Evolutionary conservation across 2,797 vertebrate species (phyloP).

Genomic region (Gymnothorax javanicus): DNA sequence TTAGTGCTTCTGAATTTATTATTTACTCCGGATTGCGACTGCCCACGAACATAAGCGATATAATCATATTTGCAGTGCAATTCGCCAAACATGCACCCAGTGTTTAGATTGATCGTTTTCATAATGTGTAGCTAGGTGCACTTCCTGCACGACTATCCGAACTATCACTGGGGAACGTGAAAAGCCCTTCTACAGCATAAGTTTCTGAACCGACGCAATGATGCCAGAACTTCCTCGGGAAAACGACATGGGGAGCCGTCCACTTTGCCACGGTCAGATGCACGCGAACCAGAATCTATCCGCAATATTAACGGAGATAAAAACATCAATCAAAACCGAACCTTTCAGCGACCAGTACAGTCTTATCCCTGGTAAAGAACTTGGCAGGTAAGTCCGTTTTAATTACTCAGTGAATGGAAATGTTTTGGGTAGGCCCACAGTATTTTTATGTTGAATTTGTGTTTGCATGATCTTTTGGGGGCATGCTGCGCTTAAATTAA

Average conservation of each 20-base stretch:
- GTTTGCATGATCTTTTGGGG: not conserved
- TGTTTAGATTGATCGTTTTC: too few relatives aligned
- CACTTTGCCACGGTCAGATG: not conserved
- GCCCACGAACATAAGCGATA: not conserved
- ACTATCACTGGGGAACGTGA: not conserved
- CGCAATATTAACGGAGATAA: conserved; percentile 63
- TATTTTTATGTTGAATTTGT: not conserved
- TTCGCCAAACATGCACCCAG: not conserved
- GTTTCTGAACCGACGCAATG: not conserved
- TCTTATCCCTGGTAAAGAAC: conserved; percentile 69
- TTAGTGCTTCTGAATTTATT: not conserved
- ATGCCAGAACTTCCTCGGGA: not conserved
- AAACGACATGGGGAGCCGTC: conserved; percentile 1
- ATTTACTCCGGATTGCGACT: not conserved
- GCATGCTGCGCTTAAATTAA: not conserved
- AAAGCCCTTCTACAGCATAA: not conserved
- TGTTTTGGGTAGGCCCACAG: not conserved
- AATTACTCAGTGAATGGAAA: not conserved
- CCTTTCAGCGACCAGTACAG: conserved; percentile 68
- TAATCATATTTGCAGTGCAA: not conserved
- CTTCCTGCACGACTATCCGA: not conserved
- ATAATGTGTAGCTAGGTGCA: not conserved
- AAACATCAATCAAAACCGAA: conserved; percentile 62
- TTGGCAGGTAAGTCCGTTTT: conserved; percentile 70
- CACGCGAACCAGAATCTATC: not conserved